Percentiles rank a stretch among this genome's conserved stretches.
phyloP scores from a whole-genome alignment of 23 tunicate species.

The Diplosoma virens region DNA sequence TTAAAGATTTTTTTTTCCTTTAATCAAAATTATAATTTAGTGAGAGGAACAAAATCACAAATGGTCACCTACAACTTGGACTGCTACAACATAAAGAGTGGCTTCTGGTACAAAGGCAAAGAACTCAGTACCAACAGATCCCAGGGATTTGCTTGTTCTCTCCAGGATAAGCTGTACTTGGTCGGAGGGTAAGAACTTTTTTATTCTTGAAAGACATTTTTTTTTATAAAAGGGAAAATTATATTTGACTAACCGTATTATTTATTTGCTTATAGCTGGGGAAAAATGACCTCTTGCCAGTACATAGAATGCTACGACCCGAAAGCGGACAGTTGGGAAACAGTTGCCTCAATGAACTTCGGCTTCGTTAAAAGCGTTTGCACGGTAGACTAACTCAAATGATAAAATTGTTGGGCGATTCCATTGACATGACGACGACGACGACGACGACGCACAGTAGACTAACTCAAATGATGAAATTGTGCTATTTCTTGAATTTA shows the following conservation, averaged over 20 bases:
- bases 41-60: not conserved
- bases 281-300: constrained; percentile 33
- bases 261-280: constrained; percentile 38
- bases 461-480: too few relatives aligned
- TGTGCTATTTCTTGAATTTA: too few relatives aligned
- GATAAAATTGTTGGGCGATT: too few relatives aligned
- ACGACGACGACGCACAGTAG: too few relatives aligned
- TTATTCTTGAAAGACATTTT: too few relatives aligned
- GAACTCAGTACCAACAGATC: constrained; percentile 44
- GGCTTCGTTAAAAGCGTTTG: constrained; percentile 47
- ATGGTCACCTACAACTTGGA: constrained; percentile 31
- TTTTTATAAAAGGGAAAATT: too few relatives aligned
- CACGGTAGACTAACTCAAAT: constrained; percentile 14
- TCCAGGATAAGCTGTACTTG: constrained; percentile 30
- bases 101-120: constrained; percentile 31
- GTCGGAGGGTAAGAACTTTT: constrained; percentile 54
- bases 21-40: constrained; percentile 4
- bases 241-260: too few relatives aligned
- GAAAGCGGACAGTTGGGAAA: constrained; percentile 24
- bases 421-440: too few relatives aligned
- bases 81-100: constrained; percentile 17
- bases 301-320: constrained; percentile 48
- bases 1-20: too few relatives aligned
- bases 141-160: constrained; percentile 53
- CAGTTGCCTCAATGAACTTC: constrained; percentile 40